phyloP scores from a whole-genome alignment of 2,797 vertebrate genomes.

The Ctenosaura bakeri region DNA sequence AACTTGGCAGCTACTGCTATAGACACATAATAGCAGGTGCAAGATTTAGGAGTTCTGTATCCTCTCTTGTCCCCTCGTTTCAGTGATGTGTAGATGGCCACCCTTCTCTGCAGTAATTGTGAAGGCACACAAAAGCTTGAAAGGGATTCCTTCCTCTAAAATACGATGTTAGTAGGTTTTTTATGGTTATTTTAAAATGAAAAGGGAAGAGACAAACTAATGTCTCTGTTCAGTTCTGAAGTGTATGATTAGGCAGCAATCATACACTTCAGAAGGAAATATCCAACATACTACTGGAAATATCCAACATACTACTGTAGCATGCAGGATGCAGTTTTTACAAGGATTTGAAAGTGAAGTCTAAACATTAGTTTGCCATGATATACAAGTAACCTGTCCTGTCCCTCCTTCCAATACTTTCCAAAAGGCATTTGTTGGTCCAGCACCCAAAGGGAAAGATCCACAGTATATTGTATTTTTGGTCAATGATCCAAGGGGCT shows the following conservation, averaged over 20 bases:
- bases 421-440: conserved; percentile 40
- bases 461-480: conserved; percentile 12
- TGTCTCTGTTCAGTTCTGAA: too few relatives aligned
- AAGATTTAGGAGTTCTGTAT: neutral
- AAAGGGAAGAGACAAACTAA: neutral
- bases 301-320: neutral
- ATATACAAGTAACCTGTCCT: neutral
- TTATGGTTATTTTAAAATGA: neutral
- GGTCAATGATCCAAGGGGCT: conserved; percentile 34
- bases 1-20: too few relatives aligned
- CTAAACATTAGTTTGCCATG: neutral
- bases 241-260: neutral
- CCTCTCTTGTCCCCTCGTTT: neutral
- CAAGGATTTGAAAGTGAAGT: conserved; percentile 26
- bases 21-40: neutral
- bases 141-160: neutral
- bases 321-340: neutral
- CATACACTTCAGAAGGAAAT: too few relatives aligned
- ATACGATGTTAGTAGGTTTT: neutral
- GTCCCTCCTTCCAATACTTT: conserved; percentile 1
- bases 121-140: neutral
- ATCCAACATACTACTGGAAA: too few relatives aligned
- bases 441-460: conserved; percentile 44
- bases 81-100: neutral
- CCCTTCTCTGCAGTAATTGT: neutral